phyloP scores from a whole-genome alignment of 2,113 vertebrate species.

The Caranx melampygus region DNA sequence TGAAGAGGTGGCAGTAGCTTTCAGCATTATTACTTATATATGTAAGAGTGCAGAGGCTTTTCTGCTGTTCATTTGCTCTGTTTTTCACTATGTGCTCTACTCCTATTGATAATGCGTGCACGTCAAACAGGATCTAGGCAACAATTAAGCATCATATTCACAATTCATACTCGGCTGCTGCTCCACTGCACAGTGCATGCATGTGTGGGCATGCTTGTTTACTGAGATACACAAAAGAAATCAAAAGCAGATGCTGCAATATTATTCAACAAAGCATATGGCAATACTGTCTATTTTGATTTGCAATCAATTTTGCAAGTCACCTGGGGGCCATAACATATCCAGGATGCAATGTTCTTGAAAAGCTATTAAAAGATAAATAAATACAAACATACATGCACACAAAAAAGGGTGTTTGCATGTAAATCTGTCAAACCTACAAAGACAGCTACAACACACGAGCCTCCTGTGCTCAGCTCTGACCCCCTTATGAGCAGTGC shows the following conservation, averaged over 20 bases:
- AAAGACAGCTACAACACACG: not conserved
- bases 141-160: not conserved
- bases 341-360: not conserved
- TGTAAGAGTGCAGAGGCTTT: not conserved
- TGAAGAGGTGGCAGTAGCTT: not conserved
- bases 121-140: conserved; percentile 6
- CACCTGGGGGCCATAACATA: not conserved
- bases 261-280: not conserved
- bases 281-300: not conserved
- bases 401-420: not conserved
- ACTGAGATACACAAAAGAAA: not conserved
- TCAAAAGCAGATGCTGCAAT: not conserved
- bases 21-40: not conserved
- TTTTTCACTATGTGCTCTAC: not conserved
- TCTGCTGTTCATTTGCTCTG: not conserved
- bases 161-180: conserved; percentile 7
- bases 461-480: not conserved
- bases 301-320: conserved; percentile 24
- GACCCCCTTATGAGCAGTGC: not conserved
- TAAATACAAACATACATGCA: not conserved
- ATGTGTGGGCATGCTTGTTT: not conserved
- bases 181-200: not conserved
- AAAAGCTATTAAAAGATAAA: not conserved
- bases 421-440: not conserved
- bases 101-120: conserved; percentile 1